Evolutionary conservation across 2,113 vertebrate genomes (phyloP), one percentile per base, ranked within the genome.

Genomic region (Corythaeola cristata): DNA sequence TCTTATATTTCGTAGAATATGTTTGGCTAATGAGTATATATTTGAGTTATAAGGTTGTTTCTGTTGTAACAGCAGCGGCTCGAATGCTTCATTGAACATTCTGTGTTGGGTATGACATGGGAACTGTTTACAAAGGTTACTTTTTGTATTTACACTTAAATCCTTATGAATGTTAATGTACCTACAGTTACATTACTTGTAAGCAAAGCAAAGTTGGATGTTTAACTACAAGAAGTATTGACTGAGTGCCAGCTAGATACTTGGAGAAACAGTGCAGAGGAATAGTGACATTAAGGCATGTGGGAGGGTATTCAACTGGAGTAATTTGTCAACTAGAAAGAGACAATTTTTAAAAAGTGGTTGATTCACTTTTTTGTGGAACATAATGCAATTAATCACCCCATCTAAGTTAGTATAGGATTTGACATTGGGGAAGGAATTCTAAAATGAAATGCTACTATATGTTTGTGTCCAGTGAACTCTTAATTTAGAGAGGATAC

Each of bases 1-100:
- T 3, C 99, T 99, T 88, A 99, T 99, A 97, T 99, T 99, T 94
- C 99, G 99, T 78, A 98, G 99, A 88, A 98, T 99, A 97, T 99
- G 98, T 96, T 96, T 99, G 97, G 98, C 99, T 72, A 98, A 99
- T 8, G 99, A 99, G 92, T 99, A 99, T 94, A 98, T 99, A 95
- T 99, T 99, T 92, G 99, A 99, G 94, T 98, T 99, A 71, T 99
- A 98, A 99, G 73, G 89, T 60, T 67, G 75, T 81, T 94, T 96
- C 69, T 80, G 93, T 96, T 49, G 50, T 95, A 49, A 93, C 59
- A 67, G 63, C 95, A 68, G 93, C 81, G 91, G 96, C 92, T 80
- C 21, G 76, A 83, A 45, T 77, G 96, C 95, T 96, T 97, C 96
- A 41, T 87, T 96, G 97, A 98, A 96, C 96, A 20, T 97, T 98